A percentile compares a stretch with the other conserved stretches of the same genome.
Evolutionary conservation across 2,888 invertebrate genomes (phyloP).

Genomic region (Neoscelio sp.): DNA sequence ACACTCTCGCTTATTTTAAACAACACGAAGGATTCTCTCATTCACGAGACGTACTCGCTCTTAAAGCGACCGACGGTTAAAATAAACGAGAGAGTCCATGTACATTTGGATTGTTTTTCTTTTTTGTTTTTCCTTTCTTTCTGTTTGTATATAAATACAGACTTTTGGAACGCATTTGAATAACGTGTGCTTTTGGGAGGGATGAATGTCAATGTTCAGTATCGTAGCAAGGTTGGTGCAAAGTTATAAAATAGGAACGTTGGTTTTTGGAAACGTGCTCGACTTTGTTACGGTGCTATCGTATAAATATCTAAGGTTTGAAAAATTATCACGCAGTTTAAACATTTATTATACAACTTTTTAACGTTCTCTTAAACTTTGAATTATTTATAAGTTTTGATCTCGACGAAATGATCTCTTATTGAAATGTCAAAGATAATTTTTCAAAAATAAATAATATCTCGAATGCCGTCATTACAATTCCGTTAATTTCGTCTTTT

Average conservation of each 20-base stretch:
- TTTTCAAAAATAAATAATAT: conserved; percentile 10
- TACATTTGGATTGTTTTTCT: too few relatives aligned
- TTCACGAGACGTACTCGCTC: too few relatives aligned
- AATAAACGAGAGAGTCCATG: too few relatives aligned
- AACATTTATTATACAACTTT: background rate
- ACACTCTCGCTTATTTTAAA: too few relatives aligned
- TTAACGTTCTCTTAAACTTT: background rate
- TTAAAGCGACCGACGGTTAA: too few relatives aligned
- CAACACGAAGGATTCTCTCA: too few relatives aligned
- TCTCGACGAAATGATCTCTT: too few relatives aligned
- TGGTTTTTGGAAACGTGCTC: background rate
- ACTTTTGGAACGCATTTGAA: too few relatives aligned
- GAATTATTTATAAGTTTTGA: too few relatives aligned
- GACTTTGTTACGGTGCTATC: background rate
- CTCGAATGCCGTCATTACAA: conserved; percentile 18
- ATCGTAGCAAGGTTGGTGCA: conserved; percentile 28
- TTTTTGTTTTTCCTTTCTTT: too few relatives aligned
- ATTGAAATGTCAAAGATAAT: conserved; percentile 4
- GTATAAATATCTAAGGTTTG: background rate
- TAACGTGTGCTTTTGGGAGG: background rate
- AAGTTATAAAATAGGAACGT: conserved; percentile 36
- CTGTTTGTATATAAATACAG: too few relatives aligned
- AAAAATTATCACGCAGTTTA: conserved; percentile 1
- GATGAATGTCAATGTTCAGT: conserved; percentile 16
- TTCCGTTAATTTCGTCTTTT: too few relatives aligned